Conservation (phyloP, 2,113 vertebrate genomes). For the Toxotes jaculatrix region DNA sequence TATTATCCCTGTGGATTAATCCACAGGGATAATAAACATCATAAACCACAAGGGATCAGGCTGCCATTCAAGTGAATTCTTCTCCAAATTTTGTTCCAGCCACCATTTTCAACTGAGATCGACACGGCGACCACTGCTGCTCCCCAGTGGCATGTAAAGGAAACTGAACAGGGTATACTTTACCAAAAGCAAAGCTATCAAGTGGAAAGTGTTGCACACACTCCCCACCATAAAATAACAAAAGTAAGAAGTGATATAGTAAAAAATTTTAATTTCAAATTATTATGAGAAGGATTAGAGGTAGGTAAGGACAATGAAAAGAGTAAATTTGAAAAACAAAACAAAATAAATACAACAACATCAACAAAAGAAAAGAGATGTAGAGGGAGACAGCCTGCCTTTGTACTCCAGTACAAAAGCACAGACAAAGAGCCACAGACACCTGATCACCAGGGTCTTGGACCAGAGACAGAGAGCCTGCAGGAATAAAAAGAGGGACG, state of each 20-base stretch:
- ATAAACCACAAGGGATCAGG: constrained; percentile 6
- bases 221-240: not conserved
- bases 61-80: constrained; percentile 15
- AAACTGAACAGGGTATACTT: constrained; percentile 17
- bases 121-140: constrained; percentile 49
- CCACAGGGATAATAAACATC: too few relatives aligned
- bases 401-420: constrained; percentile 76
- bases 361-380: constrained; percentile 48
- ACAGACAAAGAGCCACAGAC: constrained; percentile 72
- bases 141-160: constrained; percentile 47
- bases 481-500: constrained; percentile 65
- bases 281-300: not conserved
- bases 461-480: constrained; percentile 63
- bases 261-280: not conserved
- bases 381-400: constrained; percentile 63
- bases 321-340: constrained; percentile 14
- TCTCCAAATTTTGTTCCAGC: constrained; percentile 4
- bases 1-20: constrained; percentile 3
- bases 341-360: constrained; percentile 9
- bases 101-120: constrained; percentile 29
- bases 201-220: not conserved
- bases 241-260: accelerated
- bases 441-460: constrained; percentile 72
- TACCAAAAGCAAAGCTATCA: not conserved
- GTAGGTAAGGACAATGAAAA: not conserved